Base-by-base conservation (phyloP, 2,797 vertebrate genomes). In the Sebastes matsubarae region DNA sequence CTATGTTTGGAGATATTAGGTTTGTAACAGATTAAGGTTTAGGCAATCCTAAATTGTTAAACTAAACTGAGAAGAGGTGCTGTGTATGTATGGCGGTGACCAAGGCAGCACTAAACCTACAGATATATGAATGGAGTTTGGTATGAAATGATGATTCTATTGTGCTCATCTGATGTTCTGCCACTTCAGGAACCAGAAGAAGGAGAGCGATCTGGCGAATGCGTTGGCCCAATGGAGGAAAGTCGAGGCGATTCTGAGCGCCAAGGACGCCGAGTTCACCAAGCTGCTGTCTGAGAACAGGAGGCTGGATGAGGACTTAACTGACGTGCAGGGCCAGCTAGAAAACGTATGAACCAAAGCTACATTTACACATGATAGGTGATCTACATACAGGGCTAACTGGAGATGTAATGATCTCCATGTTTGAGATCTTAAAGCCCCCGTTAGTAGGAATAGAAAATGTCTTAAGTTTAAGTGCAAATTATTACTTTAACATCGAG, bases 161-260 rank as follows among this genome's bases (percentile, higher is more conserved):
- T 12, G 13, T 38, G 27, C 20, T 25, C 6, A 10, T 30, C 0
- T n/a, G n/a, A 3, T 72, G 12, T 84, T 72, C 46, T 58, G 14
- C 8, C 6, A 13, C 25, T 20, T 16, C 77, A 98, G 97, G 93
- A 94, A 94, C 81, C 92, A 92, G 77, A 97, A 96, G 87, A 96
- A 94, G 27, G 97, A 97, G 90, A 69, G 76, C 0, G 96, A 97
- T 9, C 92, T 97, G 85, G 88, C 30, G 6, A 52, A 83, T 1
- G 92, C 93, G 0, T 27, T 96, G 66, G 81, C 88, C 36, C 95
- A 92, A 7, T 14, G 95, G 89, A 94, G 91, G 80, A 96, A 93
- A 25, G 87, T 95, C 0, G 95, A 97, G 81, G 94, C 93, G 0
- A 88, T 89, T 1, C 92, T 97, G 29, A 93, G 85, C 9, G 83